Evolutionary conservation across 2,888 invertebrate species (phyloP), one percentile per base, ranked within the genome.

Genomic region (Gibbula magus): DNA sequence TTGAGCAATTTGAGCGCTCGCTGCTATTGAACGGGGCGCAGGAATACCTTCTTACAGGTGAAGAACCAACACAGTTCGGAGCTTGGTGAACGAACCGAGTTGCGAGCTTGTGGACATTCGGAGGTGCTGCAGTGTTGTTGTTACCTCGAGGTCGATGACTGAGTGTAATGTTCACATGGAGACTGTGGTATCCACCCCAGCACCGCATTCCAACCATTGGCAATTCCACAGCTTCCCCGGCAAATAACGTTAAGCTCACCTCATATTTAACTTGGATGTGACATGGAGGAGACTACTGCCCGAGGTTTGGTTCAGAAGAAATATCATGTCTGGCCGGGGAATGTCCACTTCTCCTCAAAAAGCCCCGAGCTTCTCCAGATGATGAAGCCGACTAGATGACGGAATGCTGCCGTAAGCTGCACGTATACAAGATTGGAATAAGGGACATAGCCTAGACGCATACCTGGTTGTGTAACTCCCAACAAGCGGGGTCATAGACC

Each of bases 241-340:
- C 61, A 61, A 61, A 61, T 61, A 61, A 61, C 16, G 29, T 29
- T 61, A 61, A 61, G 61, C 61, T 61, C 61, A 61, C 25, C 61
- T 29, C 61, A 61, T 61, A 61, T 61, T 61, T 61, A 61, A 25
- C 61, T 61, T 61, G 61, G 61, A 61, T 61, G 61, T 61, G 29
- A 18, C 61, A 61, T 16, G 25, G 25, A 16, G 29, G 29, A 29
- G 61, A 3, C 61, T 29, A 61, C 25, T 22, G 61, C 7, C 61
- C 29, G 25, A 18, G 29, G 29, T 16, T n/a, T 25, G 22, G 29
- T 29, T 61, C 29, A 29, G 29, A 29, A 61, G 22, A 29, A 61
- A 61, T 61, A 61, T 61, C 29, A 29, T 29, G 61, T 25, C 29
- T 29, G n/a, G 16, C n/a, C 22, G 29, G 61, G 61, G 61, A 61